phyloP scores from a whole-genome alignment of 2,888 invertebrate genomes.

The Argynnis bischoffii region DNA sequence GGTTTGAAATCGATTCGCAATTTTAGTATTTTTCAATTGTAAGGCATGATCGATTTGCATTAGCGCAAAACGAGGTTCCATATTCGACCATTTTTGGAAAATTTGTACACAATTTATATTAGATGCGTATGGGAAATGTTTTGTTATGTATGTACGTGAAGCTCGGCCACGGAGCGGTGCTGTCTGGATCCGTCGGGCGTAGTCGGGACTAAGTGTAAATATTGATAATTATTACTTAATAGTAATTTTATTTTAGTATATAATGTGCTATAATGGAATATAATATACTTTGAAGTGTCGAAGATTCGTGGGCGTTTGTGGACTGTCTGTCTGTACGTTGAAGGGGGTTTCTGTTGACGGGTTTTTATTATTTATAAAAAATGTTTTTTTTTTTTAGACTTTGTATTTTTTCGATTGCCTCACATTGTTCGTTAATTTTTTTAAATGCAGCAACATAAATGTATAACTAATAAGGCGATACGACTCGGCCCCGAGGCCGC shows the following conservation, averaged over 20 bases:
- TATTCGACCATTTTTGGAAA: slow-evolving; percentile 2
- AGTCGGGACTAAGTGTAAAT: slow-evolving; percentile 68
- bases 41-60: neutral
- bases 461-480: neutral
- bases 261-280: slow-evolving; percentile 73
- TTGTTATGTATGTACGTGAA: slow-evolving; percentile 16
- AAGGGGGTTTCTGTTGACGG: slow-evolving; percentile 22
- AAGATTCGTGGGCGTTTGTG: slow-evolving; percentile 37
- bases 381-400: slow-evolving; percentile 1
- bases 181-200: slow-evolving; percentile 6
- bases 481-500: neutral
- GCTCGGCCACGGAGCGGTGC: slow-evolving; percentile 1
- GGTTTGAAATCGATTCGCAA: too few species aligned
- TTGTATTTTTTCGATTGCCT: slow-evolving; percentile 28
- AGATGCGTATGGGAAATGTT: slow-evolving; percentile 3
- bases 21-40: too few species aligned
- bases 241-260: slow-evolving; percentile 78
- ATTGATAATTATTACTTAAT: slow-evolving; percentile 75
- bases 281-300: slow-evolving; percentile 29
- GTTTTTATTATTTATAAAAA: slow-evolving; percentile 19
- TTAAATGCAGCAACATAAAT: neutral
- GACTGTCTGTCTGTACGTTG: slow-evolving; percentile 30
- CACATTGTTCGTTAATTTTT: neutral
- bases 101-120: slow-evolving; percentile 7
- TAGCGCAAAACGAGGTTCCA: neutral